A percentile compares a stretch with the other conserved stretches of the same genome.
Evolutionary conservation across 23 tunicate genomes (phyloP).

Genomic region (Trididemnum clinides): DNA sequence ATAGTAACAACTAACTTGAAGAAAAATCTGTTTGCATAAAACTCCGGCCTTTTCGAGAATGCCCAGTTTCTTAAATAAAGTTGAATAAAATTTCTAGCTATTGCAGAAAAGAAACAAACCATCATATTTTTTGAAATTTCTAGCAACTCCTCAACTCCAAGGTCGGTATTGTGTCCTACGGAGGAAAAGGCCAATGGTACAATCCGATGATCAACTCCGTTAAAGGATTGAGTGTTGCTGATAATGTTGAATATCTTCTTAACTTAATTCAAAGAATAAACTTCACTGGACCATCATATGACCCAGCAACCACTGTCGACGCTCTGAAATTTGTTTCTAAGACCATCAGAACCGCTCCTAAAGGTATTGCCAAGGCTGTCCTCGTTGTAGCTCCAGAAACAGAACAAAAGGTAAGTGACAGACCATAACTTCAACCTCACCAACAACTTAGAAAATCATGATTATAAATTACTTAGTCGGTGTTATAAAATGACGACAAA

Average conservation of each 20-base stretch:
- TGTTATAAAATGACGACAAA: too few relatives aligned
- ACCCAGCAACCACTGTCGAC: background rate
- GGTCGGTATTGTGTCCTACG: conserved; percentile 24
- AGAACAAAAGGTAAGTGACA: conserved; percentile 10
- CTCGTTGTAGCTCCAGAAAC: conserved; percentile 26
- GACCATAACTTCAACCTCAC: too few relatives aligned
- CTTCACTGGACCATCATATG: conserved; percentile 10
- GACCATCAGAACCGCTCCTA: background rate
- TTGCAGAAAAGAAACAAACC: too few relatives aligned
- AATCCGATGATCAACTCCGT: conserved; percentile 1
- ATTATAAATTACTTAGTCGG: background rate
- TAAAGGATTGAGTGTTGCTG: background rate
- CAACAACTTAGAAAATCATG: too few relatives aligned
- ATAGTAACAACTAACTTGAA: too few relatives aligned
- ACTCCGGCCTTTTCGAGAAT: too few relatives aligned
- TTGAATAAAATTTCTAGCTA: too few relatives aligned
- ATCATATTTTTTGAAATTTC: too few relatives aligned
- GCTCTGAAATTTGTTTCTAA: conserved; percentile 10
- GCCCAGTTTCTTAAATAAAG: too few relatives aligned
- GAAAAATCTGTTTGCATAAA: too few relatives aligned
- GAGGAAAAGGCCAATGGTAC: background rate
- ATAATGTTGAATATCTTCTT: background rate
- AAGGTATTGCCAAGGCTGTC: background rate
- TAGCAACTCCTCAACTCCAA: too few relatives aligned
- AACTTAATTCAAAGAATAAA: background rate